phyloP scores from a whole-genome alignment of 1,140 invertebrate genomes.

The Neodiprion fabricii region DNA sequence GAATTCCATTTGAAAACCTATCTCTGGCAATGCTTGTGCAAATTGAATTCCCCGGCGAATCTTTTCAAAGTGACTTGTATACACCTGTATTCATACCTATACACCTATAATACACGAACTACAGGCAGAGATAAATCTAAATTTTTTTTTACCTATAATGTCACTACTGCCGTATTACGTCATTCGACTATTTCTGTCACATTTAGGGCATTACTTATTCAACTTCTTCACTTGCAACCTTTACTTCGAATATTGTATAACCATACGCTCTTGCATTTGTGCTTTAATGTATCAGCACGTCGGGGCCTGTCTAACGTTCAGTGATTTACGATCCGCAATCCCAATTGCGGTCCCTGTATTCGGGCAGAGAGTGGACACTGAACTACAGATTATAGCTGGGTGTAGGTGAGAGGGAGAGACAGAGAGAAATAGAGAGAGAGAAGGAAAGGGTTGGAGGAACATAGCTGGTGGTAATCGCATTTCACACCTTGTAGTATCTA shows the following conservation, averaged over 20 bases:
- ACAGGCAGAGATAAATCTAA: not conserved
- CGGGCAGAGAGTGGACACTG: not conserved
- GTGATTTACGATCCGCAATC: conserved; percentile 7
- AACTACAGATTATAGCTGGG: conserved; percentile 1
- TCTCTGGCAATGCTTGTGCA: conserved; percentile 5
- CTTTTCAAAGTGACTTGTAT: not conserved
- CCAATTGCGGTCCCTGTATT: conserved; percentile 4
- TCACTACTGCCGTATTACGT: no score
- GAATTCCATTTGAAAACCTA: conserved; percentile 3
- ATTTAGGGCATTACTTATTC: not conserved
- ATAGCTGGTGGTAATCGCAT: not conserved
- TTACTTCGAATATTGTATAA: no score
- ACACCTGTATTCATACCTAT: no score
- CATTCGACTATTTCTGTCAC: not conserved
- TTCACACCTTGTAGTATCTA: conserved; percentile 4
- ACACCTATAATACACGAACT: not conserved
- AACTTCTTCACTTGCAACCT: not conserved
- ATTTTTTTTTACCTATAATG: not conserved
- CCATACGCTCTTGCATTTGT: no score
- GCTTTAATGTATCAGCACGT: not conserved
- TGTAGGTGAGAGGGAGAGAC: not conserved
- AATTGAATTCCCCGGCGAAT: conserved; percentile 2
- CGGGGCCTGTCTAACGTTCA: not conserved
- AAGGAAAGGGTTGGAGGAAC: not conserved
- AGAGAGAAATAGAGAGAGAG: no score